These are phyloP conservation scores for Helicoverpa armigera DNA, from an alignment of 1,140 invertebrate species.

Conservation along the genomic window DNA sequence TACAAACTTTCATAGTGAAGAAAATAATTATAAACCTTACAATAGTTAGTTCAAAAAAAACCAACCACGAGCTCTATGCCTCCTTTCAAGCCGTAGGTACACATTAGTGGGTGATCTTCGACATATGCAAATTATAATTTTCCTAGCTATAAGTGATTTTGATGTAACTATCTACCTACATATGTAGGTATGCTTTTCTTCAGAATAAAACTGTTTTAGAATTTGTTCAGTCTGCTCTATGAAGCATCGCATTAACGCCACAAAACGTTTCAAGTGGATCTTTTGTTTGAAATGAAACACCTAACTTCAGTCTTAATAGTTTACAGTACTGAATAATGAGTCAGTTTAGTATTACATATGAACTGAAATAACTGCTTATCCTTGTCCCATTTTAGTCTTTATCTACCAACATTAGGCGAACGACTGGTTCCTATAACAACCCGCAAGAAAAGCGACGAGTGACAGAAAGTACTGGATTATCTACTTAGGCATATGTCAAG, in stretches of 20 bases:
- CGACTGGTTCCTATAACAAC: background rate
- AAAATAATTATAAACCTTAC: too few relatives aligned
- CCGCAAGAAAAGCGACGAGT: background rate
- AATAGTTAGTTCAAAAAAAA: too few relatives aligned
- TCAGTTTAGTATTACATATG: slow-evolving; percentile 61
- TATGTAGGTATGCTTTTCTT: background rate
- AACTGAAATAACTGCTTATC: slow-evolving; percentile 60
- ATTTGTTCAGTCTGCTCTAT: slow-evolving; percentile 11
- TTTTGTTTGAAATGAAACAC: slow-evolving; percentile 33
- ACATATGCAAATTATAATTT: slow-evolving; percentile 1
- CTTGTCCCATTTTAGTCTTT: slow-evolving; percentile 56
- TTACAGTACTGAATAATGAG: slow-evolving; percentile 60
- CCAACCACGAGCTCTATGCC: too few relatives aligned
- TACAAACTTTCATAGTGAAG: too few relatives aligned
- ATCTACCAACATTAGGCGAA: background rate
- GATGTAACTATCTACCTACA: background rate
- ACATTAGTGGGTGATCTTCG: background rate
- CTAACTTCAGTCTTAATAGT: background rate
- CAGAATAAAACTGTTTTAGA: background rate
- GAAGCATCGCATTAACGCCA: slow-evolving; percentile 6
- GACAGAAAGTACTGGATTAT: too few relatives aligned
- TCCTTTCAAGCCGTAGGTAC: background rate
- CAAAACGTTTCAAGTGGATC: background rate
- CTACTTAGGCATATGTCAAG: background rate
- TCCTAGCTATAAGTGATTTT: background rate